phyloP scores from a whole-genome alignment of 37 sponge, comb jelly and placozoan genomes.

The Hexactinellida sp. region DNA sequence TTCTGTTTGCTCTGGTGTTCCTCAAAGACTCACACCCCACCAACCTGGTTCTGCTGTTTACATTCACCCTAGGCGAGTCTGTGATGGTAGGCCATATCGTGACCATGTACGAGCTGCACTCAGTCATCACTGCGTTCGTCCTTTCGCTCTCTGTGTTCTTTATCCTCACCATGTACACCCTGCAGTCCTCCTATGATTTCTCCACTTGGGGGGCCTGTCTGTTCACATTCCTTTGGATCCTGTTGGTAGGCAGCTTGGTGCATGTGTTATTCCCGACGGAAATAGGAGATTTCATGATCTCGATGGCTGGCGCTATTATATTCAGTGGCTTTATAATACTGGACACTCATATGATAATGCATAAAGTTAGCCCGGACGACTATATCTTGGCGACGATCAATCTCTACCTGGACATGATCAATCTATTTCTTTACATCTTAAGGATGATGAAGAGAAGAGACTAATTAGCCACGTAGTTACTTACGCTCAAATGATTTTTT shows the following conservation, averaged over 20 bases:
- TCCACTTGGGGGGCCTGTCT: slow-evolving; percentile 92
- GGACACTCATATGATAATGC: slow-evolving; percentile 94
- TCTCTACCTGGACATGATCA: slow-evolving; percentile 88
- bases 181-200: slow-evolving; percentile 91
- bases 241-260: slow-evolving; percentile 51
- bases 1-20: neutral
- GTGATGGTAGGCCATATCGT: slow-evolving; percentile 20
- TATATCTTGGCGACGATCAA: slow-evolving; percentile 89
- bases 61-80: slow-evolving; percentile 6
- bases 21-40: neutral
- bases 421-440: slow-evolving; percentile 80
- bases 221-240: slow-evolving; percentile 63
- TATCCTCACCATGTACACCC: slow-evolving; percentile 72
- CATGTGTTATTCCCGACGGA: slow-evolving; percentile 68
- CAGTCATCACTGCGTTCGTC: slow-evolving; percentile 71
- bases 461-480: no score
- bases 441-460: slow-evolving; percentile 42
- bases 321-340: slow-evolving; percentile 92
- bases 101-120: slow-evolving; percentile 61
- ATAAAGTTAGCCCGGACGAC: slow-evolving; percentile 77
- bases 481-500: no score
- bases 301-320: slow-evolving; percentile 74
- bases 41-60: neutral
- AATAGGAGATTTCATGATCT: slow-evolving; percentile 63
- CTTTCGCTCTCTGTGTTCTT: slow-evolving; percentile 63